phyloP scores from a whole-genome alignment of 2,797 vertebrate species.

The Bucorvus abyssinicus region DNA sequence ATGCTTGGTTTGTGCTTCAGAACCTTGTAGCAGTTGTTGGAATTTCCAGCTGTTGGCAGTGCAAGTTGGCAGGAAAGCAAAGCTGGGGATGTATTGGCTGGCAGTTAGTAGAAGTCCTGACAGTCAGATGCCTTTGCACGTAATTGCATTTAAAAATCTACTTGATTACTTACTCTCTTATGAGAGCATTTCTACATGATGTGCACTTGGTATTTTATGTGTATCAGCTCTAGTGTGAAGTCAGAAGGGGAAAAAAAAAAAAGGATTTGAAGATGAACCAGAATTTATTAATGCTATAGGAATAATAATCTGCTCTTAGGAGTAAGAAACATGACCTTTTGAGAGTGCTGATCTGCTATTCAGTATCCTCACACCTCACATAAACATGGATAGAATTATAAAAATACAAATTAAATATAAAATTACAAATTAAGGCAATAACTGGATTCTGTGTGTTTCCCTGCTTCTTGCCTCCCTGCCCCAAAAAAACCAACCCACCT shows the following conservation, averaged over 20 bases:
- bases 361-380: not conserved
- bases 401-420: not conserved
- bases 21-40: constrained; percentile 17
- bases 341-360: not conserved
- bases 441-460: not conserved
- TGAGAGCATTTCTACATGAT: not conserved
- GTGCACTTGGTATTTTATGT: not conserved
- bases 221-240: not conserved
- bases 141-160: not conserved
- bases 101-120: not conserved
- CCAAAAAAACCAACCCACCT: not conserved
- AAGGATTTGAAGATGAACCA: not conserved
- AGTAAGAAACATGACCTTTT: not conserved
- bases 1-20: constrained; percentile 30
- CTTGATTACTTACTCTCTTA: not conserved
- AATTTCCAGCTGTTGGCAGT: constrained; percentile 31
- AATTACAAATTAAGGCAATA: not conserved
- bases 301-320: not conserved
- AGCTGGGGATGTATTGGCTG: not conserved
- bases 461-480: accelerated
- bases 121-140: not conserved
- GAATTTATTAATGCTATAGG: not conserved
- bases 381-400: not conserved
- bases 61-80: not conserved
- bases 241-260: not conserved